Conservation (phyloP, 1,140 invertebrate species). For the Aleiodes sp. region DNA sequence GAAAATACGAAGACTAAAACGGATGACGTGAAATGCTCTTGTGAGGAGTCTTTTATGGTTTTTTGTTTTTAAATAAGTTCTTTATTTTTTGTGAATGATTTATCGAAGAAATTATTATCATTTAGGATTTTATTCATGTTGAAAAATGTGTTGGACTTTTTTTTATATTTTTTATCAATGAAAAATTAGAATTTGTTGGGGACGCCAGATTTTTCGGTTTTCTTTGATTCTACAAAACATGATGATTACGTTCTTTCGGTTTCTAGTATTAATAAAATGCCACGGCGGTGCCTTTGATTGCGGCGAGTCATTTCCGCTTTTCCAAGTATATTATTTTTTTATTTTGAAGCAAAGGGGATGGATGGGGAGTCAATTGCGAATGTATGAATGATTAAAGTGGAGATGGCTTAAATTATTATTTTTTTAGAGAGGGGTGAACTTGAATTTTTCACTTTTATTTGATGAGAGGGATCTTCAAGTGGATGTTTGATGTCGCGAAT, state of each 20-base stretch:
- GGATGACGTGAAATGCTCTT: slow-evolving; percentile 1
- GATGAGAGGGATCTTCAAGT: slow-evolving; percentile 3
- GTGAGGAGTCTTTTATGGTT: too few relatives aligned
- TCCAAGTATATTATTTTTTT: too few relatives aligned
- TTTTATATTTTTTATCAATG: background rate
- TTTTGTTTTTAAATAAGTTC: background rate
- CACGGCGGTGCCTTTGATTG: slow-evolving; percentile 13
- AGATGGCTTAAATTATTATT: too few relatives aligned
- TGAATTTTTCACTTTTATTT: background rate
- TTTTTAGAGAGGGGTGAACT: slow-evolving; percentile 3
- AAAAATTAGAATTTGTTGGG: too few relatives aligned
- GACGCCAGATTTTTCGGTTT: background rate
- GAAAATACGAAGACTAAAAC: slow-evolving; percentile 8
- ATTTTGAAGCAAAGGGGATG: too few relatives aligned
- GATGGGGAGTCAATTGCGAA: too few relatives aligned
- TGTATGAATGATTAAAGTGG: too few relatives aligned
- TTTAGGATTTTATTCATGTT: background rate
- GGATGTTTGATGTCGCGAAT: too few relatives aligned
- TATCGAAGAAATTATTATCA: background rate
- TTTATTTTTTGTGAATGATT: background rate
- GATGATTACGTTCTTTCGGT: background rate
- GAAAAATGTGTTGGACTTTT: too few relatives aligned
- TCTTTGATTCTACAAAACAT: too few relatives aligned
- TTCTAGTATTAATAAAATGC: slow-evolving; percentile 30
- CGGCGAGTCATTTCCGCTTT: slow-evolving; percentile 3